Conservation (phyloP, 2,888 invertebrate species). For the Neoitamus cyanurus region DNA sequence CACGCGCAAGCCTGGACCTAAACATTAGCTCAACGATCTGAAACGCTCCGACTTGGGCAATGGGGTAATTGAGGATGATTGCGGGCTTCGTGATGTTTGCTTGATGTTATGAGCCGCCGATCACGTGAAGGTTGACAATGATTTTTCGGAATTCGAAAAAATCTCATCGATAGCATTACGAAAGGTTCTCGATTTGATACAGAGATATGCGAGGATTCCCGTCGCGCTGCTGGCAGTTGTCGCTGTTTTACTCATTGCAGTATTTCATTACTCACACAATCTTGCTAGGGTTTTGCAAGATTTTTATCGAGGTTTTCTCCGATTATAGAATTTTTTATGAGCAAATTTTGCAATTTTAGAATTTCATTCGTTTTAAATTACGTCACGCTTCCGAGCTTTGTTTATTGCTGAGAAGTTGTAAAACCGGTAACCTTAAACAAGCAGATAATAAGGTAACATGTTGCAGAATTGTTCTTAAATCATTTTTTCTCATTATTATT, state of each 20-base stretch:
- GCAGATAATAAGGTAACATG: background rate
- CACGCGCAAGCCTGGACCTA: background rate
- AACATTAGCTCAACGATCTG: background rate
- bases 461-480: background rate
- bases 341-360: background rate
- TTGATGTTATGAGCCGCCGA: background rate
- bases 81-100: constrained; percentile 15
- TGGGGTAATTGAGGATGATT: constrained; percentile 24
- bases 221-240: background rate
- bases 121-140: constrained; percentile 18
- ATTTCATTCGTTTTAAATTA: background rate
- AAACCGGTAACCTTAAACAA: background rate
- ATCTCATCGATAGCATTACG: background rate
- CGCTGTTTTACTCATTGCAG: background rate
- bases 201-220: background rate
- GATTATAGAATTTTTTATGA: background rate
- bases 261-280: background rate
- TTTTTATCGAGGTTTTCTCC: background rate
- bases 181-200: background rate
- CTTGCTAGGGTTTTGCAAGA: background rate
- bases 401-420: background rate
- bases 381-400: background rate
- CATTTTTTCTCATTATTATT: background rate
- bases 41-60: background rate
- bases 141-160: constrained; percentile 13